Evolutionary conservation across 2,113 vertebrate species (phyloP).

Genomic region (Dicrurus megarhynchus): DNA sequence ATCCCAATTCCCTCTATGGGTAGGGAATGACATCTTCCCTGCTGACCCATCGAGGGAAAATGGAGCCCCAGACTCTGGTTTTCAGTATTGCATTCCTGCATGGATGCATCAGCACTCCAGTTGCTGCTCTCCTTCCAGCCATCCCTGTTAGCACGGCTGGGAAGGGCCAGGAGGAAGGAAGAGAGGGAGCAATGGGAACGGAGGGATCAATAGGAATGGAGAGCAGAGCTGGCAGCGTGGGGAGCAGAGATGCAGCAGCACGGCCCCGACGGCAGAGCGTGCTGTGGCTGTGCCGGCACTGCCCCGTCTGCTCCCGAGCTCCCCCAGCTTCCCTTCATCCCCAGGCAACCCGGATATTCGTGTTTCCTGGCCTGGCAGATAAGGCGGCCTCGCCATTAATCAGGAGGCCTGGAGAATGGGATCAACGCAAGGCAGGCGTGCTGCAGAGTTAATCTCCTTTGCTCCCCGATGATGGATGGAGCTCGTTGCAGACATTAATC

Average conservation of each 20-base stretch:
- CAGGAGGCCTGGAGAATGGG: conserved; percentile 36
- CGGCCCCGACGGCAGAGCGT: rapidly evolving
- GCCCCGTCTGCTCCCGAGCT: rapidly evolving
- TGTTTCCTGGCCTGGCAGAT: conserved; percentile 37
- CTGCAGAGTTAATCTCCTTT: conserved; percentile 55
- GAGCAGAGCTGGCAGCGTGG: not conserved
- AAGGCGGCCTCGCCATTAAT: not conserved
- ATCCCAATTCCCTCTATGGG: rapidly evolving
- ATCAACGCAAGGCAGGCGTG: not conserved
- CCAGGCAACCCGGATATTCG: not conserved
- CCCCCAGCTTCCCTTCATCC: not conserved
- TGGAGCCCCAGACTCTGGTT: not conserved
- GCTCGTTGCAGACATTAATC: conserved; percentile 59
- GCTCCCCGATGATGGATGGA: conserved; percentile 37
- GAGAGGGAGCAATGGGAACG: not conserved
- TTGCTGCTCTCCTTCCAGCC: not conserved
- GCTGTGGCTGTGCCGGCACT: rapidly evolving
- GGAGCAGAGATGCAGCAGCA: not conserved
- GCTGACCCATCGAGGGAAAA: not conserved
- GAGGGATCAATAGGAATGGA: not conserved
- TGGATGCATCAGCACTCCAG: not conserved
- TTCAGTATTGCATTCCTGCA: not conserved
- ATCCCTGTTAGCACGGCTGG: not conserved
- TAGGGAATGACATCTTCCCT: not conserved
- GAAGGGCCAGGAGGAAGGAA: not conserved